A percentile compares a stretch with the other conserved stretches of the same genome.
Evolutionary conservation across 1,140 invertebrate genomes (phyloP).

Genomic region (Cephus cinctus): DNA sequence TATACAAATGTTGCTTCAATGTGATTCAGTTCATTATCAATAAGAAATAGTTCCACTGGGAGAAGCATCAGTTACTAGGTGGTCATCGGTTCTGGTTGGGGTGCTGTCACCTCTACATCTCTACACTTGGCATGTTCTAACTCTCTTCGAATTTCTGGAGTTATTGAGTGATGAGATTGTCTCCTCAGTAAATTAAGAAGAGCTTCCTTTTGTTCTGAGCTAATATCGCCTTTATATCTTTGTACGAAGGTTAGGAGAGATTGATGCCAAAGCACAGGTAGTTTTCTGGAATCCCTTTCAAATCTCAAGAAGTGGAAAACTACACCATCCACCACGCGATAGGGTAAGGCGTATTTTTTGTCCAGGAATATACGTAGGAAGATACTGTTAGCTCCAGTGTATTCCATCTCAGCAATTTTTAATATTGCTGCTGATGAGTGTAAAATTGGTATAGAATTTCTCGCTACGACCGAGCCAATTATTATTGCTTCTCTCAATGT

Average conservation of each 20-base stretch:
- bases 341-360: conserved; percentile 98
- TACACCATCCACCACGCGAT: conserved; percentile 92
- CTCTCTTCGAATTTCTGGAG: conserved; percentile 83
- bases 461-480: conserved; percentile 85
- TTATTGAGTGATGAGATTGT: conserved; percentile 81
- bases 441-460: conserved; percentile 93
- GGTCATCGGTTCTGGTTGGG: conserved; percentile 8
- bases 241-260: conserved; percentile 91
- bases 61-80: too few relatives aligned
- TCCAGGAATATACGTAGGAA: conserved; percentile 94
- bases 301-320: conserved; percentile 96
- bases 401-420: conserved; percentile 97
- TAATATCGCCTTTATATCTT: conserved; percentile 93
- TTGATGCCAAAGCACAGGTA: conserved; percentile 98
- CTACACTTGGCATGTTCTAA: conserved; percentile 79
- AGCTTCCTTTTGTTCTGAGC: conserved; percentile 86
- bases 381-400: conserved; percentile 95
- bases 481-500: conserved; percentile 95
- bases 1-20: too few relatives aligned
- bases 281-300: conserved; percentile 73
- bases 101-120: conserved; percentile 63
- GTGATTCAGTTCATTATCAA: too few relatives aligned
- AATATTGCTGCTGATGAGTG: conserved; percentile 94
- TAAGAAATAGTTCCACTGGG: too few relatives aligned
- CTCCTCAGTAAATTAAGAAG: conserved; percentile 75